Evolutionary conservation across 1,140 invertebrate genomes (phyloP).

Genomic region (Coptotermes formosanus): DNA sequence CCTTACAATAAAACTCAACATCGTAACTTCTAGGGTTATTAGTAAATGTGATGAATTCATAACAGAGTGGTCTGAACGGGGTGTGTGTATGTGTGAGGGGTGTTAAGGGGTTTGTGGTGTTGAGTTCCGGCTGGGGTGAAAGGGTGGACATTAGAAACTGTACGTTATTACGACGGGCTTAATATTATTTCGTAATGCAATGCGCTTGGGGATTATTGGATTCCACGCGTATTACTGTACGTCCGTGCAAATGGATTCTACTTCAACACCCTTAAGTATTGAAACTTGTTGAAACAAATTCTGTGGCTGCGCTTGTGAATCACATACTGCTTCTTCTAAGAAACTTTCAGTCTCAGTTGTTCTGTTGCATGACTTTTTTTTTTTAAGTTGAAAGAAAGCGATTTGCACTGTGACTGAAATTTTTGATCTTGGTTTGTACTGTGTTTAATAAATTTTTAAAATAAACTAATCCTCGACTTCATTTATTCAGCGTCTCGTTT

Average conservation of each 20-base stretch:
- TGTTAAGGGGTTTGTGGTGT: background rate
- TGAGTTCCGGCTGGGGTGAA: background rate
- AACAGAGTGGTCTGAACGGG: background rate
- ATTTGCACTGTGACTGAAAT: too few relatives aligned
- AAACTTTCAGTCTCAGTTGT: too few relatives aligned
- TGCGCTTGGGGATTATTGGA: background rate
- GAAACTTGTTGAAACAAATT: slow-evolving; percentile 5
- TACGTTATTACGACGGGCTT: background rate
- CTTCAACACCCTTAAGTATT: background rate
- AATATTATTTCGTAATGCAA: background rate
- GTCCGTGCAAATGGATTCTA: too few relatives aligned
- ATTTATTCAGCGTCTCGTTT: too few relatives aligned
- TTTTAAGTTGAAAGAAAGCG: too few relatives aligned
- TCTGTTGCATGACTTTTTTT: too few relatives aligned
- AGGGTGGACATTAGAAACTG: slow-evolving; percentile 20
- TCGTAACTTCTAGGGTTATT: slow-evolving; percentile 25
- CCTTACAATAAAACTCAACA: background rate
- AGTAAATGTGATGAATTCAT: slow-evolving; percentile 29
- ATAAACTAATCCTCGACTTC: too few relatives aligned
- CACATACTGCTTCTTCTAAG: too few relatives aligned
- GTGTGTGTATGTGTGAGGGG: background rate
- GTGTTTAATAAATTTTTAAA: too few relatives aligned
- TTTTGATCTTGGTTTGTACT: too few relatives aligned
- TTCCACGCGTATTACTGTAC: background rate
- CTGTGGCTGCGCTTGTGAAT: background rate